These are phyloP conservation scores for Beris chalybata DNA, from an alignment of 2,888 invertebrate genomes.

Conservation along the genomic window DNA sequence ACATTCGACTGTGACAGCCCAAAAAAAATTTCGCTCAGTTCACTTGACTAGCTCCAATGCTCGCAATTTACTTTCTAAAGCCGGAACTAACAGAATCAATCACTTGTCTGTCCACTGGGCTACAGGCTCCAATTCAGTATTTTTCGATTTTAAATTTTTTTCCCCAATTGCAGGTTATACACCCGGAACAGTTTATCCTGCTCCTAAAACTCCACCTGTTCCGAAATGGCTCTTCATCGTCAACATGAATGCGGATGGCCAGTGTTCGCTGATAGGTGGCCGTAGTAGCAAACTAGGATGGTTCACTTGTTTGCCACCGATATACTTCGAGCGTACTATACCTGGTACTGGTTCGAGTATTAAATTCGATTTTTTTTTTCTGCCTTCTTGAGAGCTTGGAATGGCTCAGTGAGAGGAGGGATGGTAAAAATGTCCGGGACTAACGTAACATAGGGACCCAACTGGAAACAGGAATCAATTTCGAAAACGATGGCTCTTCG, in stretches of 20 bases:
- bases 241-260: neutral
- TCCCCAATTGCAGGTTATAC: slow-evolving; percentile 13
- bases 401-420: neutral
- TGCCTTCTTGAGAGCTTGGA: neutral
- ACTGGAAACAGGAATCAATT: slow-evolving; percentile 33
- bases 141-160: slow-evolving; percentile 11
- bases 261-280: neutral
- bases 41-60: slow-evolving; percentile 7
- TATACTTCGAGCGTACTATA: no score
- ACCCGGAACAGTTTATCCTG: slow-evolving; percentile 17
- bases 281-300: neutral
- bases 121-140: neutral
- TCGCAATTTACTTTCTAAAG: slow-evolving; percentile 15
- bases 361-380: neutral
- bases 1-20: neutral
- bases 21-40: neutral
- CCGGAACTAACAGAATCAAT: slow-evolving; percentile 27
- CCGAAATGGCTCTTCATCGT: slow-evolving; percentile 22
- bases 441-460: slow-evolving; percentile 9
- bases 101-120: slow-evolving; percentile 13
- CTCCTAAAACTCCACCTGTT: slow-evolving; percentile 14
- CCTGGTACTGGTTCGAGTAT: no score
- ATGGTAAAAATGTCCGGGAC: slow-evolving; percentile 8
- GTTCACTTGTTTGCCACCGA: neutral
- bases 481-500: slow-evolving; percentile 9